Evolutionary conservation across 2,797 vertebrate species (phyloP), one percentile per base, ranked within the genome.

Genomic region (Dipus sagitta): DNA sequence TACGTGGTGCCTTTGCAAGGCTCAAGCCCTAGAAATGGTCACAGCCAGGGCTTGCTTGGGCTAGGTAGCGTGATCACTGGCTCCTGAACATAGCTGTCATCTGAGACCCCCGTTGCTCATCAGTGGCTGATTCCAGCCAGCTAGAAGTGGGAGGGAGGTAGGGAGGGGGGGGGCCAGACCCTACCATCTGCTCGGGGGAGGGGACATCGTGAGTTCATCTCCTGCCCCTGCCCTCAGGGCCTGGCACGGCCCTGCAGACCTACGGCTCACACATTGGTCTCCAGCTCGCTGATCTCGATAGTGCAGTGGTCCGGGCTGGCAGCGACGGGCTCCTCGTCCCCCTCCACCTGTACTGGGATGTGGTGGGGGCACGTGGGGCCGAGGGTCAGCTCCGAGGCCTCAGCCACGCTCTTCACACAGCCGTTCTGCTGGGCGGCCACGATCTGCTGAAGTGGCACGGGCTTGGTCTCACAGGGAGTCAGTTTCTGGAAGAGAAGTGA

Each of bases 201-300:
- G 86, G 79, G 94, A 94, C 72, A 68, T 77, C 82, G 89, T 0
- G 0, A 30, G 88, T 81, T 91, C 30, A 74, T 89, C 91, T 74
- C 86, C 0, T 30, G 91, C 92, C 52, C 75, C 97, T 65, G 94
- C 95, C 84, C 96, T 94, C 72, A 90, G 89, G 94, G 91, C 94
- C 93, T 82, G 70, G 83, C 85, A 89, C 0, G 84, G 38, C 47
- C 95, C 96, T 92, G 83, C 94, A 85, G 95, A 93, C 88, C 97
- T 80, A 67, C 85, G 95, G 97, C 95, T 96, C 98, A 99, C 97
- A 99, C 99, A 0, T 99, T 99, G 75, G 99, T 99, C 98, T 99
- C 99, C 81, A 99, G 98, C 94, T 99, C 99, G 15, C 99, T 99
- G 98, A 99, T 99, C 97, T 99, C 99, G 74, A 99, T 98, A 93